Evolutionary conservation across 1,140 invertebrate genomes (phyloP).

Genomic region (Drosophila chauvacae): DNA sequence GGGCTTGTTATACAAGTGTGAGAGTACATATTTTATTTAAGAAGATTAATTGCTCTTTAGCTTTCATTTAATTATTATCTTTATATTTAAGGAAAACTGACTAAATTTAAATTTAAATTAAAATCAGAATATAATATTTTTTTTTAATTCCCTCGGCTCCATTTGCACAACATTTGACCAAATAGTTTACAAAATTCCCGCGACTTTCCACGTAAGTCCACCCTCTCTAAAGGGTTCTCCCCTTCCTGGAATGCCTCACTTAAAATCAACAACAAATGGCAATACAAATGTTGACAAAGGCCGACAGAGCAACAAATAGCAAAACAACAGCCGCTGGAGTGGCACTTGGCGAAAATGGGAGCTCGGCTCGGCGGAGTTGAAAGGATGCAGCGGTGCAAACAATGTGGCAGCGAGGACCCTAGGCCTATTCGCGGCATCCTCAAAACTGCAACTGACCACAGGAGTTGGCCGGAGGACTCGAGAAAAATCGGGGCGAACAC

Average conservation of each 20-base stretch:
- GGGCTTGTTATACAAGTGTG: neutral
- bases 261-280: constrained; percentile 68
- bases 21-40: neutral
- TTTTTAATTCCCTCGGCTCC: neutral
- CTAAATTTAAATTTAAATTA: neutral
- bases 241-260: constrained; percentile 11
- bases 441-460: constrained; percentile 53
- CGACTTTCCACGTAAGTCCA: neutral
- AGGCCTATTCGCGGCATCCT: constrained; percentile 26
- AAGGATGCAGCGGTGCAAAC: constrained; percentile 48
- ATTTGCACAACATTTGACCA: neutral
- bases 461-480: constrained; percentile 1
- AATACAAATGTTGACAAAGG: constrained; percentile 70
- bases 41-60: neutral
- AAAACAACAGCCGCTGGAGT: constrained; percentile 53
- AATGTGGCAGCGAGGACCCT: constrained; percentile 17
- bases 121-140: neutral
- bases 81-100: neutral
- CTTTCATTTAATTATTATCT: no score
- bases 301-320: constrained; percentile 41
- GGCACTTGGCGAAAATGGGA: constrained; percentile 58
- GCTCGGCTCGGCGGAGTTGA: constrained; percentile 37
- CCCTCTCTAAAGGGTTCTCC: neutral
- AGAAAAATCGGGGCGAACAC: neutral
- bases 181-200: constrained; percentile 31